Base-by-base conservation (phyloP, 2,113 vertebrate species). In the Trachemys scripta region DNA sequence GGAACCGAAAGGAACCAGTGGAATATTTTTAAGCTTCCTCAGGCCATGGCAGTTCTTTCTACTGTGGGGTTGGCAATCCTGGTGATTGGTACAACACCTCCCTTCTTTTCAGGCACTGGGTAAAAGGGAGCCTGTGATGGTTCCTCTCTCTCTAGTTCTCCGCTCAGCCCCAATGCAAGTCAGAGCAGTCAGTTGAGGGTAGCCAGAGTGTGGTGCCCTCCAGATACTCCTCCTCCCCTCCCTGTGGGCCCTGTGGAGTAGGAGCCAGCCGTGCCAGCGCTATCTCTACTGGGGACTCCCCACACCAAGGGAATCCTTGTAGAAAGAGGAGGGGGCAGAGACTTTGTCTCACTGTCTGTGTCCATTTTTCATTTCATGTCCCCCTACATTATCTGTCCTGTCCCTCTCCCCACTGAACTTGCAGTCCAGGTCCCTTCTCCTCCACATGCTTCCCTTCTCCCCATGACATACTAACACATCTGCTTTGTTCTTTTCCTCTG, bases 41-140 rank as follows among this genome's bases (percentile, higher is more conserved):
- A n/a, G 83, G 38, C 45, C 87, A 56, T 78, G 31, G 24, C 29
- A 92, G 62, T 51, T 97, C 88, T 92, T 97, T 96, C 89, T 88
- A 8, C 88, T 90, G 82, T 72, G 45, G 45, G 45, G 45, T 45
- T 45, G 90, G 86, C 56, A 49, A 80, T 93, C 78, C 75, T 91
- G 92, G 56, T 1, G 5, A 76, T 92, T 93, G 62, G 82, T 91
- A 89, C n/a, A 38, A 86, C 19, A 38, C n/a, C n/a, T 78, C 88
- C 82, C 56, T 8, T 89, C 84, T 96, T 96, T 95, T 93, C 59
- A 54, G 91, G 89, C 93, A 47, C 79, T 90, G 56, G 56, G 9
- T 2, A 2, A 92, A 72, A 75, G n/a, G 76, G 94, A 89, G 75
- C 53, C 59, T 59, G 45, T 10, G 17, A 38, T 38, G 19, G 65